Evolutionary conservation across 2,797 vertebrate genomes (phyloP), one percentile per base, ranked within the genome.

Genomic region (Parambassis ranga): DNA sequence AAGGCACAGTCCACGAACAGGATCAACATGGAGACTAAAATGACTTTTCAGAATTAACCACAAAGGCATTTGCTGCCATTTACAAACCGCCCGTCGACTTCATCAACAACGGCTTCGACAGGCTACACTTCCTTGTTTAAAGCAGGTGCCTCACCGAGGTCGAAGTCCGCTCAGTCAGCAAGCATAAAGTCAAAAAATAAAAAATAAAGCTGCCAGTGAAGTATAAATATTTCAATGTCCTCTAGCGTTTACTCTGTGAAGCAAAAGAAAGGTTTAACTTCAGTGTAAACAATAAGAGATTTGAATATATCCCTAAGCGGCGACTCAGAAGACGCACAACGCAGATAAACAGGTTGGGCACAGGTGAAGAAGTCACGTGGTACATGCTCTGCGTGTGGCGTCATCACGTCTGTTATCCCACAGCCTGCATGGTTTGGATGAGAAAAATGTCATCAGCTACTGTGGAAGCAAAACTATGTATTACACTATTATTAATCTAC

Each of bases 361-460:
- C 90, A 91, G 90, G 90, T 91, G 65, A 64, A 71, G 2, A 2
- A 15, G 22, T 83, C 85, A 89, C 83, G 82, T 90, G 88, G 30
- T 31, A 4, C 4, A 10, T 3, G 10, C 6, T 14, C 13, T 0
- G 7, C 39, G 37, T 5, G 8, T 42, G 66, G 10, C 85, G 84
- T 89, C 83, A 87, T 75, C 41, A 48, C 81, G 71, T 50, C n/a
- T 31, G 20, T 16, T 30, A 38, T 39, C 4, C 9, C n/a, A n/a
- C n/a, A n/a, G n/a, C n/a, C n/a, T n/a, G n/a, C n/a, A n/a, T n/a
- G n/a, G n/a, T n/a, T n/a, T n/a, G n/a, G n/a, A n/a, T n/a, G n/a
- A n/a, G n/a, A n/a, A n/a, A n/a, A n/a, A n/a, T n/a, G n/a, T n/a
- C n/a, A n/a, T n/a, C n/a, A n/a, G n/a, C n/a, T n/a, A n/a, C n/a